A percentile compares a stretch with the other conserved stretches of the same genome.
Conservation (phyloP, 1,140 invertebrate genomes). For the Sycophila sp. region DNA sequence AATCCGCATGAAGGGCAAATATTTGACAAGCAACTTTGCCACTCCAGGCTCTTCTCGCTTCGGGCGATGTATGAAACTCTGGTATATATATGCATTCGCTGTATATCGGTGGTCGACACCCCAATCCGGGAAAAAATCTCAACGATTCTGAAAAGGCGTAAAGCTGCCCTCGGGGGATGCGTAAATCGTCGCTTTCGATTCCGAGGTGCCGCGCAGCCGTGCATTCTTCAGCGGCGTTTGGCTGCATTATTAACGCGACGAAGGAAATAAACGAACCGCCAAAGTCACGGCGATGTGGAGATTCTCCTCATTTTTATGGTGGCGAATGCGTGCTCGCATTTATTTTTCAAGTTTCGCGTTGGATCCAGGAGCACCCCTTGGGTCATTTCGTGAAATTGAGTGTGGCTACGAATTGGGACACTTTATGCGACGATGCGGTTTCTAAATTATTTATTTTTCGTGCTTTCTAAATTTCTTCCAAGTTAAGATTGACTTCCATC, state of each 20-base stretch:
- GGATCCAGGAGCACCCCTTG: too few species aligned
- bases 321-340: background rate
- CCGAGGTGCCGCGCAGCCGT: background rate
- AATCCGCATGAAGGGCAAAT: too few species aligned
- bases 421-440: too few species aligned
- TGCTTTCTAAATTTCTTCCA: background rate
- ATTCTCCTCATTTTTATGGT: background rate
- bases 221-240: background rate
- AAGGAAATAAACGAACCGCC: too few species aligned
- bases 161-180: background rate
- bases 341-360: background rate
- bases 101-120: background rate
- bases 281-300: background rate
- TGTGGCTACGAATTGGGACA: too few species aligned
- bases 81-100: too few species aligned
- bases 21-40: background rate
- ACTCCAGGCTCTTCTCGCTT: too few species aligned
- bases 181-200: slow-evolving; percentile 32
- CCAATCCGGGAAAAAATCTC: background rate
- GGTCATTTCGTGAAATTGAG: too few species aligned
- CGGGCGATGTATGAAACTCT: too few species aligned
- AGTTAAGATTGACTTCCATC: too few species aligned
- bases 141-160: background rate
- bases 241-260: background rate
- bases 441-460: background rate